phyloP scores from a whole-genome alignment of 2,888 invertebrate species.

The Drosophila quinaria region DNA sequence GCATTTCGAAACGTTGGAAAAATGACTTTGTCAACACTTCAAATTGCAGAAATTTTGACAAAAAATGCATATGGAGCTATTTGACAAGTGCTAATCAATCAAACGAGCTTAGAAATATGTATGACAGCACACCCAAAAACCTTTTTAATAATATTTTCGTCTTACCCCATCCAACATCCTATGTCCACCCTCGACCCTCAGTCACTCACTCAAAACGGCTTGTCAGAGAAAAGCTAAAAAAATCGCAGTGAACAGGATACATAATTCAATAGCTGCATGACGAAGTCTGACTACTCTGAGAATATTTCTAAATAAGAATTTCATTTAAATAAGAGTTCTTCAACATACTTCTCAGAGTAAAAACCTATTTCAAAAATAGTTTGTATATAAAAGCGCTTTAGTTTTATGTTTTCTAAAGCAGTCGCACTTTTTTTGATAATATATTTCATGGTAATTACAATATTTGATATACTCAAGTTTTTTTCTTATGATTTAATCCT shows the following conservation, averaged over 20 bases:
- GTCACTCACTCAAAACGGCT: conserved; percentile 53
- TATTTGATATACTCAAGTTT: background rate
- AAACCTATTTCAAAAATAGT: background rate
- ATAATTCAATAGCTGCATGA: background rate
- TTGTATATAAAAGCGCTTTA: no score
- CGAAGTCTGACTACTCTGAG: conserved; percentile 31
- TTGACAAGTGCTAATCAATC: conserved; percentile 75
- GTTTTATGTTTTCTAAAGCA: no score
- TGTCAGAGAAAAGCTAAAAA: conserved; percentile 61
- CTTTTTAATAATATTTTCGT: conserved; percentile 75
- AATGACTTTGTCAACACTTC: conserved; percentile 66
- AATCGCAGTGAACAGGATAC: conserved; percentile 36
- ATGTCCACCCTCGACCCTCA: conserved; percentile 44
- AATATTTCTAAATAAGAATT: background rate
- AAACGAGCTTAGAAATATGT: conserved; percentile 45
- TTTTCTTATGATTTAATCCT: no score
- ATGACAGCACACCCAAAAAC: conserved; percentile 66
- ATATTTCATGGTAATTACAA: no score
- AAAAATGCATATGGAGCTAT: conserved; percentile 54
- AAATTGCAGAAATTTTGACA: conserved; percentile 40
- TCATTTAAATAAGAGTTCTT: background rate
- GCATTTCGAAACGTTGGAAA: conserved; percentile 50
- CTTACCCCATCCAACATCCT: conserved; percentile 2
- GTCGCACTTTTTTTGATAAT: background rate
- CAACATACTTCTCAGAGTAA: background rate